Evolutionary conservation across 1,140 invertebrate species (phyloP).

Genomic region (Drosophila mojavensis): DNA sequence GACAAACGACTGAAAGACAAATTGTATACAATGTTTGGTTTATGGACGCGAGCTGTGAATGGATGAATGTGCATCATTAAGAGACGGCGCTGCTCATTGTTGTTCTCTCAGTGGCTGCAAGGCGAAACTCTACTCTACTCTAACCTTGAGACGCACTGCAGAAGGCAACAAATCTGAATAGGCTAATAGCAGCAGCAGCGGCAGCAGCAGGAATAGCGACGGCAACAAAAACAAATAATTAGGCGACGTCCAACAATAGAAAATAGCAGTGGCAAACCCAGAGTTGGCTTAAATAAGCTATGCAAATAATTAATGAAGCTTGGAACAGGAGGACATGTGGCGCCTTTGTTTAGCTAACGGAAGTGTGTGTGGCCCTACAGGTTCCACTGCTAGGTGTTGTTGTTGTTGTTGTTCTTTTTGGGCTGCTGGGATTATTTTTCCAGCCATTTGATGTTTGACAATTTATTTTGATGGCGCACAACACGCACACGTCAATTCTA

Average conservation of each 20-base stretch:
- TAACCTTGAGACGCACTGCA: slow-evolving; percentile 54
- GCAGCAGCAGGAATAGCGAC: background rate
- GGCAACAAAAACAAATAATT: slow-evolving; percentile 62
- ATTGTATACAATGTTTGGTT: slow-evolving; percentile 53
- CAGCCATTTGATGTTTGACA: slow-evolving; percentile 69
- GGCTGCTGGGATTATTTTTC: slow-evolving; percentile 50
- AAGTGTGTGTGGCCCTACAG: slow-evolving; percentile 31
- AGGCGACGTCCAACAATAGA: slow-evolving; percentile 26
- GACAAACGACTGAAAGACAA: slow-evolving; percentile 38
- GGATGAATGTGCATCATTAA: slow-evolving; percentile 62
- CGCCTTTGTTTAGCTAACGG: slow-evolving; percentile 60
- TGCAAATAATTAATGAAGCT: slow-evolving; percentile 69
- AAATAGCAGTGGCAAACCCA: background rate
- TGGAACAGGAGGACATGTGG: slow-evolving; percentile 65
- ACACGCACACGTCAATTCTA: slow-evolving; percentile 55
- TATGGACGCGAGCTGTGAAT: slow-evolving; percentile 51
- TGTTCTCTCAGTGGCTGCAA: slow-evolving; percentile 33
- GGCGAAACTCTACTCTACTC: slow-evolving; percentile 26
- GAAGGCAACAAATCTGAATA: slow-evolving; percentile 1
- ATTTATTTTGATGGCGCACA: slow-evolving; percentile 75
- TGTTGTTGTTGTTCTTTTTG: slow-evolving; percentile 32
- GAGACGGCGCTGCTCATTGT: slow-evolving; percentile 29
- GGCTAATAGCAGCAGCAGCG: too few species aligned
- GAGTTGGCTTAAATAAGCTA: slow-evolving; percentile 60
- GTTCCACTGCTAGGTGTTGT: background rate